phyloP scores from a whole-genome alignment of 2,797 vertebrate genomes.

The Arctocebus calabarensis region DNA sequence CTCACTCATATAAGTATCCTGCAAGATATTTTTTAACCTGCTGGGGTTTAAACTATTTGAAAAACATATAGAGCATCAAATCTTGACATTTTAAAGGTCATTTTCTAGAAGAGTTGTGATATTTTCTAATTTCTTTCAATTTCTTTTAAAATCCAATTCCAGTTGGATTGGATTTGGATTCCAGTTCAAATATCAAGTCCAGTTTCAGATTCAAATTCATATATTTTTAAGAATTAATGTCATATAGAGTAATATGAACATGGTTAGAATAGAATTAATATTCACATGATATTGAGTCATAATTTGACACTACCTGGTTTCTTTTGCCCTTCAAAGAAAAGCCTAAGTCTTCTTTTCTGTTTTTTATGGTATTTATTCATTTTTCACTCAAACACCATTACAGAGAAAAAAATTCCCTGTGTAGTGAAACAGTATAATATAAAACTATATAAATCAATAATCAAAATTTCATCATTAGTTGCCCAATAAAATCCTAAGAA shows the following conservation, averaged over 20 bases:
- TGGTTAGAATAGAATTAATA: neutral
- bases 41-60: neutral
- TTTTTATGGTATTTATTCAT: neutral
- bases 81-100: neutral
- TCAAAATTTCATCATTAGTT: neutral
- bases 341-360: neutral
- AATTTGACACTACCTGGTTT: neutral
- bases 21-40: neutral
- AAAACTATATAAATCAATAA: neutral
- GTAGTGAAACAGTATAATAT: neutral
- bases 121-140: neutral
- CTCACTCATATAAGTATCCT: neutral
- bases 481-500: neutral
- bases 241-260: neutral
- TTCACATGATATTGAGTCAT: too few species aligned
- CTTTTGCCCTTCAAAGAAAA: neutral
- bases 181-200: neutral
- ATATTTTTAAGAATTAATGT: neutral
- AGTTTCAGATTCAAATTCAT: neutral
- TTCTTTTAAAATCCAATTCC: neutral
- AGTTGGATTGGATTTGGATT: neutral
- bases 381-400: neutral
- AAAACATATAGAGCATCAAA: neutral
- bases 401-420: neutral
- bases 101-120: neutral